Base-by-base conservation (phyloP, 1,140 invertebrate genomes). In the Halotydeus destructor region DNA sequence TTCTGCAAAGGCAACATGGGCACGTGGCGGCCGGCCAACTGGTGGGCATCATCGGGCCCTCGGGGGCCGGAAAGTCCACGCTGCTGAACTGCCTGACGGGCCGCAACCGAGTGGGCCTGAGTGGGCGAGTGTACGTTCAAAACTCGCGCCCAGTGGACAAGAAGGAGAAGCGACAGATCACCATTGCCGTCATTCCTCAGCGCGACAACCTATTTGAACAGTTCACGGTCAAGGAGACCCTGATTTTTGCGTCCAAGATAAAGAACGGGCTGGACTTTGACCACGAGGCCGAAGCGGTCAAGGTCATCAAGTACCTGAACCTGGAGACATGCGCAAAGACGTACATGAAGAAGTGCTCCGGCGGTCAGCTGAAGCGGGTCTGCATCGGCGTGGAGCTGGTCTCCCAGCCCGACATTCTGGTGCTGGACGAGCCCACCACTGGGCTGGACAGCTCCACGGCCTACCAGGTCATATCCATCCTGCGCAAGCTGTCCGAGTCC, bases 361-460 rank as follows among this genome's bases (percentile, higher is more conserved):
- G 86, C 5, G 88, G 88, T 0, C 85, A 94, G 62, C 68, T 78
- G 41, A 93, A 93, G 58, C 69, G 88, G 37, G 61, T 94, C 30
- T 85, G 84, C 2, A 88, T 94, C 50, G 85, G 86, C 14, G 62
- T 91, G 40, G 86, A 94, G 62, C 61, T 96, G 35, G 71, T 94
- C 43, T 91, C 85, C 60, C 93, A 93, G 64, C 88, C 88, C 12
- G 83, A 84, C 27, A 74, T 94, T 18, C 85, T 96, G 77, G 93
- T 91, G 61, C 88, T 93, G 56, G 41, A 43, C 22, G 41, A 43
- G 21, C 41, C 41, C n/a, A 43, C 41, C 8, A 43, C 41, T n/a
- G 41, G 41, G 3, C 22, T 43, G n/a, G 41, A 43, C 21, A 37
- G 32, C 30, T 11, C 11, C 14, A 2, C 33, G 9, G 41, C 41